phyloP scores from a whole-genome alignment of 2,797 vertebrate species.

The Hemibagrus guttatus region DNA sequence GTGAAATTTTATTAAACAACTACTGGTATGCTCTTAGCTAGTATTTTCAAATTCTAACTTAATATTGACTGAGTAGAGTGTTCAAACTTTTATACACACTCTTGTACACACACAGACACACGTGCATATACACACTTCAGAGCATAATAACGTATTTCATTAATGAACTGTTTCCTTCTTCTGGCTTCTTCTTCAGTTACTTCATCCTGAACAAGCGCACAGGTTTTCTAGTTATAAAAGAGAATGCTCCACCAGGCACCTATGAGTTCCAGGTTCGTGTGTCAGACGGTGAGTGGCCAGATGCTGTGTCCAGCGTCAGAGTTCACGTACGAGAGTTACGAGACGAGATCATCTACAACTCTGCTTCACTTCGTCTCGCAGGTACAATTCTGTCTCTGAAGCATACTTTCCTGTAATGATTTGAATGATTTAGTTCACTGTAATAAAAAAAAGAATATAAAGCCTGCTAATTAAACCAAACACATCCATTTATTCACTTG shows the following conservation, averaged over 20 bases:
- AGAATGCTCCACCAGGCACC: constrained; percentile 77
- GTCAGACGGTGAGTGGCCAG: constrained; percentile 88
- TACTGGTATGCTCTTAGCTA: not conserved
- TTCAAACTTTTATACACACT: not conserved
- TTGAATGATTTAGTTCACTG: not conserved
- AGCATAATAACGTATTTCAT: not conserved
- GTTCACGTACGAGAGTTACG: constrained; percentile 82
- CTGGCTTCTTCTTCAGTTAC: constrained; percentile 69
- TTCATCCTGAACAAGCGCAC: constrained; percentile 87
- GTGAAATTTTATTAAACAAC: not conserved
- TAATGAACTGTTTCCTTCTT: not conserved
- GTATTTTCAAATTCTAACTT: not conserved
- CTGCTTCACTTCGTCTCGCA: constrained; percentile 81
- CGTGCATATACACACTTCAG: not conserved
- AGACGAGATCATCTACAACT: constrained; percentile 83
- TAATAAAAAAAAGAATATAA: not conserved
- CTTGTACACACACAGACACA: not conserved
- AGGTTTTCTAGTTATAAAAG: constrained; percentile 85
- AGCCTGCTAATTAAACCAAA: not conserved
- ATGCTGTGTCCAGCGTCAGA: constrained; percentile 78
- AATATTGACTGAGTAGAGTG: not conserved
- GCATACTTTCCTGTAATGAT: not conserved
- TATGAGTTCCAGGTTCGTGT: constrained; percentile 85
- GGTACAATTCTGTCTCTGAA: constrained; percentile 64
- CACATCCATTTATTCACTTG: not conserved